phyloP scores from a whole-genome alignment of 1,140 invertebrate species.

The Rhopalosiphum maidis region DNA sequence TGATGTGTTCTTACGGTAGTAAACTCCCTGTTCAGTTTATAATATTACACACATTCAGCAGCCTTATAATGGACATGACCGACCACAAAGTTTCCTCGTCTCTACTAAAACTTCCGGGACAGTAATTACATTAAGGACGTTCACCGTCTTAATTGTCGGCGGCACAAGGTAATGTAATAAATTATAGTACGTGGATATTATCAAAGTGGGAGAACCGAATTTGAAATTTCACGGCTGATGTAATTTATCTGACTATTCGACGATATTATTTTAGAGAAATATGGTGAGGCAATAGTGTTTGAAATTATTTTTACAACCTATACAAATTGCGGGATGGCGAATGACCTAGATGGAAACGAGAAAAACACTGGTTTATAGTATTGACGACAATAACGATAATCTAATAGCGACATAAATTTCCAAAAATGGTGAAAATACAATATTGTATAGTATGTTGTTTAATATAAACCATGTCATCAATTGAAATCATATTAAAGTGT shows the following conservation, averaged over 20 bases:
- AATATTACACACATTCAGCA: slow-evolving; percentile 23
- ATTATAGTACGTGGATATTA: slow-evolving; percentile 14
- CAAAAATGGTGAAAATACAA: background rate
- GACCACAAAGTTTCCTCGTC: slow-evolving; percentile 23
- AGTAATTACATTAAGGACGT: slow-evolving; percentile 43
- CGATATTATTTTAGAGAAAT: background rate
- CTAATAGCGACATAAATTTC: slow-evolving; percentile 17
- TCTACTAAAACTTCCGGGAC: slow-evolving; percentile 28
- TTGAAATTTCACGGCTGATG: background rate
- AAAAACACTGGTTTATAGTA: background rate
- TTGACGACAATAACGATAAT: background rate
- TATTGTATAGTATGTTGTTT: background rate
- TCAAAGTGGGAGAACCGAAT: background rate
- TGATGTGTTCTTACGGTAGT: no score
- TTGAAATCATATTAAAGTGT: slow-evolving; percentile 16
- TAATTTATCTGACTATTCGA: background rate
- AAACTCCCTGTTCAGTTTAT: slow-evolving; percentile 13
- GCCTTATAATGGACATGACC: background rate
- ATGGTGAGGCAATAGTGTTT: background rate
- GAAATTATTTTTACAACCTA: background rate
- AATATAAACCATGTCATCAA: slow-evolving; percentile 5
- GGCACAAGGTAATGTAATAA: slow-evolving; percentile 27
- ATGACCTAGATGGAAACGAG: background rate
- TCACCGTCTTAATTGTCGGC: slow-evolving; percentile 11
- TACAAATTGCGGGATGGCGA: background rate